phyloP scores from a whole-genome alignment of 2,113 vertebrate species.

The Poecilia latipinna region DNA sequence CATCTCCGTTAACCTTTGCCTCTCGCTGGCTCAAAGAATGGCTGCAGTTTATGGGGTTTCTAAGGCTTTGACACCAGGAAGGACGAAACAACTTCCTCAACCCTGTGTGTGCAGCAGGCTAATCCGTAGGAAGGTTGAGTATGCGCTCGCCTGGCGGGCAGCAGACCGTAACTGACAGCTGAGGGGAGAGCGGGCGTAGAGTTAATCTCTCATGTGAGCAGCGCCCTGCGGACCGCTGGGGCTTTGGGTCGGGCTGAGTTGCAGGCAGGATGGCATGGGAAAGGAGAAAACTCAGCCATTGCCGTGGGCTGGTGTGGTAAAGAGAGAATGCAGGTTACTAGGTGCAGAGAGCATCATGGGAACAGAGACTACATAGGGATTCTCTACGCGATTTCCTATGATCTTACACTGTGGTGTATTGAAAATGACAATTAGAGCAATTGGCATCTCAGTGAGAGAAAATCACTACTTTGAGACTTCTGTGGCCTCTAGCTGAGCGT shows the following conservation, averaged over 20 bases:
- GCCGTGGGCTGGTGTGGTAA: conserved; percentile 47
- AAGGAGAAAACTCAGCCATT: conserved; percentile 57
- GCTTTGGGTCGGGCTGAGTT: conserved; percentile 42
- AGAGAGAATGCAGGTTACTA: conserved; percentile 53
- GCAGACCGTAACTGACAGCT: conserved; percentile 49
- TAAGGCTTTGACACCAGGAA: conserved; percentile 32
- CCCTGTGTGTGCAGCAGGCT: conserved; percentile 21
- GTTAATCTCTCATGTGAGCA: conserved; percentile 65
- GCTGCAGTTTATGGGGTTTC: conserved; percentile 21
- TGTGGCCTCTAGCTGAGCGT: not conserved
- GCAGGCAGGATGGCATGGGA: conserved; percentile 34
- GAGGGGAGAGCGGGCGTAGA: conserved; percentile 28
- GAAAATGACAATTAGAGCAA: conserved; percentile 47
- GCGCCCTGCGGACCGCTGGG: conserved; percentile 32
- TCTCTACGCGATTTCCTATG: conserved; percentile 20
- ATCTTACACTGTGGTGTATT: conserved; percentile 11
- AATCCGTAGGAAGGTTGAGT: conserved; percentile 40
- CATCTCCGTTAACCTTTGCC: conserved; percentile 20
- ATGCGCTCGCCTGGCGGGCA: conserved; percentile 17
- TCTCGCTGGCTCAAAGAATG: conserved; percentile 1
- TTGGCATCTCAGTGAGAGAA: conserved; percentile 19
- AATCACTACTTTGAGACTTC: conserved; percentile 25
- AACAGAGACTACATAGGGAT: conserved; percentile 48
- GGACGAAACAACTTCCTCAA: conserved; percentile 11
- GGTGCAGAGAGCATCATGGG: conserved; percentile 54